A percentile compares a stretch with the other conserved stretches of the same genome.
These are phyloP conservation scores for Eidolon dupreanum DNA, from an alignment of 2,797 vertebrate genomes.

Conservation along the genomic window DNA sequence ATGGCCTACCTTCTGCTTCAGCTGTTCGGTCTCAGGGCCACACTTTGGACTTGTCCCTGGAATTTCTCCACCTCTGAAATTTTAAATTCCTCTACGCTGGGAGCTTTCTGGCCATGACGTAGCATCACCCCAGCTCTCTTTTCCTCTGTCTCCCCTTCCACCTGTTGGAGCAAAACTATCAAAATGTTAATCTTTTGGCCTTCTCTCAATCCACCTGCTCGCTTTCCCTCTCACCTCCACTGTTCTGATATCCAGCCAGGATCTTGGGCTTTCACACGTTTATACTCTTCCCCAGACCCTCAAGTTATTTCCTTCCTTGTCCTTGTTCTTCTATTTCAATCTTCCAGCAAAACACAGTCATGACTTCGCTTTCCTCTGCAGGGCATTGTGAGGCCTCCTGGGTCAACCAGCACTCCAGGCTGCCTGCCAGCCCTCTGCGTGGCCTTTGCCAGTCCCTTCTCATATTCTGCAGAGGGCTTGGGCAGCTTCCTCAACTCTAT, in stretches of 20 bases:
- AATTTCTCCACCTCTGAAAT: not conserved
- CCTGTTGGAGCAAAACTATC: not conserved
- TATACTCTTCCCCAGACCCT: accelerated
- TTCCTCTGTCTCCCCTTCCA: not conserved
- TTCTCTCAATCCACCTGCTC: not conserved
- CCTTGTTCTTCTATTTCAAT: not conserved
- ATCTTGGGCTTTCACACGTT: not conserved
- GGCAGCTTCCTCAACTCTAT: not conserved
- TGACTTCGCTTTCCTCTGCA: not conserved
- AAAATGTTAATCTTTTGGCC: not conserved
- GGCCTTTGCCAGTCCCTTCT: too few relatives aligned
- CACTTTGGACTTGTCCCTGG: not conserved
- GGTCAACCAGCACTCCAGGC: not conserved
- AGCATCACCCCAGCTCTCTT: not conserved
- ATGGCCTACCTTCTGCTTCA: accelerated
- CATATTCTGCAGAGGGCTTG: not conserved
- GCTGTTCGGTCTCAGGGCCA: accelerated
- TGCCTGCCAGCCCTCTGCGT: not conserved
- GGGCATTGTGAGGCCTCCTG: too few relatives aligned
- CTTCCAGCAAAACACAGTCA: not conserved
- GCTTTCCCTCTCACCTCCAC: accelerated
- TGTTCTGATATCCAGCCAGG: too few relatives aligned
- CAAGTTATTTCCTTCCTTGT: not conserved
- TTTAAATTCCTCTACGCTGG: not conserved
- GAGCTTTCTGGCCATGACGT: not conserved